These are phyloP conservation scores for Pluvianellus socialis DNA, from an alignment of 2,113 vertebrate species.

Conservation along the genomic window DNA sequence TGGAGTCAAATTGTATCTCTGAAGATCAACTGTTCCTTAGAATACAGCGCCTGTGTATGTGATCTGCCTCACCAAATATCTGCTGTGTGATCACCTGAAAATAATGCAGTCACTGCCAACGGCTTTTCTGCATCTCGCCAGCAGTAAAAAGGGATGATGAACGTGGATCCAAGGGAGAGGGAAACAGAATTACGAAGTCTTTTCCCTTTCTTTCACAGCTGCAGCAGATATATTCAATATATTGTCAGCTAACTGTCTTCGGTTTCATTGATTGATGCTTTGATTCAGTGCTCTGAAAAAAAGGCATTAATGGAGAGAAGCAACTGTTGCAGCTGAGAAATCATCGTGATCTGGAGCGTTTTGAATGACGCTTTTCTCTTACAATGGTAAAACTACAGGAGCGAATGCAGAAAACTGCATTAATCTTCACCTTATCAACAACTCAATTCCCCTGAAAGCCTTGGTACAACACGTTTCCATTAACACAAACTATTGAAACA, in stretches of 20 bases:
- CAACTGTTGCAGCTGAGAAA: background rate
- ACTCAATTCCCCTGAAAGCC: background rate
- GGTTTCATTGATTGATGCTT: background rate
- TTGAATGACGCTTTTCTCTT: background rate
- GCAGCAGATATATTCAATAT: background rate
- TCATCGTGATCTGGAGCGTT: background rate
- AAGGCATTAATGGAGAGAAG: background rate
- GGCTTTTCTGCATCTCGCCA: background rate
- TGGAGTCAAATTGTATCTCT: background rate
- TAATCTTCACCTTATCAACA: background rate
- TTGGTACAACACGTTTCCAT: background rate
- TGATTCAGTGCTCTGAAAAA: background rate
- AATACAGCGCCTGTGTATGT: background rate
- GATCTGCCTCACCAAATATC: background rate
- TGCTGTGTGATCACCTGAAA: background rate
- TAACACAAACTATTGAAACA: background rate
- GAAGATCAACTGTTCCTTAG: background rate
- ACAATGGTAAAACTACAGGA: background rate
- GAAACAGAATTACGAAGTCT: background rate
- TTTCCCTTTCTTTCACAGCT: background rate
- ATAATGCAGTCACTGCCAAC: background rate
- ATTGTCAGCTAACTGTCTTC: constrained; percentile 10
- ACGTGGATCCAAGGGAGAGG: background rate
- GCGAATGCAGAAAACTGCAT: background rate
- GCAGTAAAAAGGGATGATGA: background rate